A percentile compares a stretch with the other conserved stretches of the same genome.
Evolutionary conservation across 1,140 invertebrate species (phyloP).

Genomic region (Parasteatoda tepidariorum): DNA sequence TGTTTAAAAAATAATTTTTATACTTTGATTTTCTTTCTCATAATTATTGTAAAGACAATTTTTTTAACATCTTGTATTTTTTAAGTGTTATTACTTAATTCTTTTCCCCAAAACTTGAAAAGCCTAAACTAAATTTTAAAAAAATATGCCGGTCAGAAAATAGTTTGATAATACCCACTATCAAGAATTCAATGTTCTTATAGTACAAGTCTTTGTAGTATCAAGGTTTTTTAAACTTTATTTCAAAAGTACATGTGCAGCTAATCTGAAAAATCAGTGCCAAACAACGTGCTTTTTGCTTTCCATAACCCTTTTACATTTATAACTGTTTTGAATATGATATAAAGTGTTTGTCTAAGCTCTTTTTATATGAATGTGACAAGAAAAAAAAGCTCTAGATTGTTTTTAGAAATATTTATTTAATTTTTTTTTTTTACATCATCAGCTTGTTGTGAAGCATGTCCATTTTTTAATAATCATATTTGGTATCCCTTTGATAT

Average conservation of each 20-base stretch:
- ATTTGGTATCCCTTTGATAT: too few relatives aligned
- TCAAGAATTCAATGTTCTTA: background rate
- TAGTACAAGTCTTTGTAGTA: conserved; percentile 22
- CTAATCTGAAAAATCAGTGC: conserved; percentile 43
- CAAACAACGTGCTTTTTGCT: conserved; percentile 48
- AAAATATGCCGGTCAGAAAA: too few relatives aligned
- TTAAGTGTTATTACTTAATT: too few relatives aligned
- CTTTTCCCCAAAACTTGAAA: too few relatives aligned
- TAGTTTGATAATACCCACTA: too few relatives aligned
- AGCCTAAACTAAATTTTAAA: too few relatives aligned
- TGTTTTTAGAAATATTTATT: background rate
- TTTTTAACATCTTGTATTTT: too few relatives aligned
- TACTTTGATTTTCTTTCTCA: too few relatives aligned
- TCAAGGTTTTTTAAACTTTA: conserved; percentile 31
- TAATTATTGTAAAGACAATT: too few relatives aligned
- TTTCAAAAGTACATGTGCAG: conserved; percentile 47
- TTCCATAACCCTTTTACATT: conserved; percentile 15
- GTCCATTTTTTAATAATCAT: too few relatives aligned
- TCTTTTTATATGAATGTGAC: background rate
- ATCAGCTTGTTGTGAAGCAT: conserved; percentile 14
- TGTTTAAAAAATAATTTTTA: too few relatives aligned
- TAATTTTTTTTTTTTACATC: conserved; percentile 29
- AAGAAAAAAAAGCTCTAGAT: background rate
- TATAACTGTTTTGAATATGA: conserved; percentile 21
- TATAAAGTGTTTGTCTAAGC: background rate